phyloP scores from a whole-genome alignment of 2,113 vertebrate genomes.

The Aegotheles bennettii region DNA sequence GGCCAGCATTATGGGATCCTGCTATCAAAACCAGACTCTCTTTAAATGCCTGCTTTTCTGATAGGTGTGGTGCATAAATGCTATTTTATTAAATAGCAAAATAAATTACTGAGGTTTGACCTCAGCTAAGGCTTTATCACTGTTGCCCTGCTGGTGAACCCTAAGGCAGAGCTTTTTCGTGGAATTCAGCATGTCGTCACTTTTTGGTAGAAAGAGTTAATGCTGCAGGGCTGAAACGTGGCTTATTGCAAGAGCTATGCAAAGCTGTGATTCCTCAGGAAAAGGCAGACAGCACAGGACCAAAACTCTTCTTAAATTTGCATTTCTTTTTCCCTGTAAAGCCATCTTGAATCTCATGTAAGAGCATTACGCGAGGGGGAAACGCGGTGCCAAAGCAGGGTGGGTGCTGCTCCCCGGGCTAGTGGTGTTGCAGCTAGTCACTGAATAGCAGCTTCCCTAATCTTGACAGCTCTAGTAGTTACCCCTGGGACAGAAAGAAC shows the following conservation, averaged over 20 bases:
- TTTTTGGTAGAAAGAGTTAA: conserved; percentile 56
- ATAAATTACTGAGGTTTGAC: conserved; percentile 63
- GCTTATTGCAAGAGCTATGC: background rate
- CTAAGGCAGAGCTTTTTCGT: conserved; percentile 53
- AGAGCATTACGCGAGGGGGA: background rate
- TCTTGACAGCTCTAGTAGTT: background rate
- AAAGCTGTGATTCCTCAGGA: background rate
- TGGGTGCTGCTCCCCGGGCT: background rate
- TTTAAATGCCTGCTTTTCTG: background rate
- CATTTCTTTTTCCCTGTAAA: background rate
- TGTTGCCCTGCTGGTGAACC: conserved; percentile 74
- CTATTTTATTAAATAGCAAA: conserved; percentile 68
- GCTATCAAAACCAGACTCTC: conserved; percentile 51
- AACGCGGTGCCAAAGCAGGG: background rate
- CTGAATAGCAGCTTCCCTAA: background rate
- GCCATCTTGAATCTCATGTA: background rate
- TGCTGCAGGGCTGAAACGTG: accelerated
- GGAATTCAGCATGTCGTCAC: conserved; percentile 69
- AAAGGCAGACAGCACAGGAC: background rate
- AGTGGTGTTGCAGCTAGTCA: background rate
- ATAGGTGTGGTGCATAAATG: conserved; percentile 35
- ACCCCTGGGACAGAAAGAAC: background rate
- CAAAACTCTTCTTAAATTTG: background rate
- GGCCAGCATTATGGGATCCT: background rate
- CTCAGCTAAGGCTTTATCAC: conserved; percentile 70